Conservation (phyloP, 2,113 vertebrate genomes). For the Trogon surrucura region DNA sequence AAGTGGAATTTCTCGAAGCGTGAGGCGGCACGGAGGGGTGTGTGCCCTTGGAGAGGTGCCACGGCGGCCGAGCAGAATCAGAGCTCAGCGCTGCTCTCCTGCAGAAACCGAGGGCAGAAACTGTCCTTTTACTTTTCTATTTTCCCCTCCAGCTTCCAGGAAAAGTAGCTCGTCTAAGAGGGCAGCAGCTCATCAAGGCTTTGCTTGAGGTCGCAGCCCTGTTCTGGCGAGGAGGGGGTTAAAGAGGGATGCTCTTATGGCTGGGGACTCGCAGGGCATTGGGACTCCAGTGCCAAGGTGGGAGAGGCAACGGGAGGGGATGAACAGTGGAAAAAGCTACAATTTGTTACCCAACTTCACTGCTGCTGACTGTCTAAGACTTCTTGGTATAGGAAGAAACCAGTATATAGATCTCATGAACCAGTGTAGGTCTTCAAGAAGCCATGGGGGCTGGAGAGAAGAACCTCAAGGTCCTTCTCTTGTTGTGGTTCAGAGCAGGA, state of each 20-base stretch:
- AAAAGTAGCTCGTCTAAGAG: background rate
- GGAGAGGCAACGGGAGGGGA: conserved; percentile 28
- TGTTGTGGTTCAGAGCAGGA: background rate
- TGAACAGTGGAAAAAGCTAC: conserved; percentile 99
- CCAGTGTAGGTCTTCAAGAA: background rate
- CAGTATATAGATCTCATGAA: too few species aligned
- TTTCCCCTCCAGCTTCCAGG: background rate
- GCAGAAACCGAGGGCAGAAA: background rate
- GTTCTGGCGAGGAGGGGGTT: background rate
- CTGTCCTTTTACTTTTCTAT: background rate
- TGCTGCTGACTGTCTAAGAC: conserved; percentile 90
- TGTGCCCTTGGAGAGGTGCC: background rate
- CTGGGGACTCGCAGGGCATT: background rate
- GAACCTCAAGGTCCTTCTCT: background rate
- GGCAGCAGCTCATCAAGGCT: background rate
- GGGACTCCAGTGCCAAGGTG: background rate
- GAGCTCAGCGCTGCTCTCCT: background rate
- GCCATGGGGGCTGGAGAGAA: background rate
- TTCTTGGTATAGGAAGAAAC: too few species aligned
- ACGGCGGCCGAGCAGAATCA: background rate
- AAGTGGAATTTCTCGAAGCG: background rate
- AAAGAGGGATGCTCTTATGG: background rate
- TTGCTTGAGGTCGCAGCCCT: background rate
- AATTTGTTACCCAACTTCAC: conserved; percentile 99
- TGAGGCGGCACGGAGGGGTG: background rate